Base-by-base conservation (phyloP, 2,113 vertebrate species). In the Tor tambroides region DNA sequence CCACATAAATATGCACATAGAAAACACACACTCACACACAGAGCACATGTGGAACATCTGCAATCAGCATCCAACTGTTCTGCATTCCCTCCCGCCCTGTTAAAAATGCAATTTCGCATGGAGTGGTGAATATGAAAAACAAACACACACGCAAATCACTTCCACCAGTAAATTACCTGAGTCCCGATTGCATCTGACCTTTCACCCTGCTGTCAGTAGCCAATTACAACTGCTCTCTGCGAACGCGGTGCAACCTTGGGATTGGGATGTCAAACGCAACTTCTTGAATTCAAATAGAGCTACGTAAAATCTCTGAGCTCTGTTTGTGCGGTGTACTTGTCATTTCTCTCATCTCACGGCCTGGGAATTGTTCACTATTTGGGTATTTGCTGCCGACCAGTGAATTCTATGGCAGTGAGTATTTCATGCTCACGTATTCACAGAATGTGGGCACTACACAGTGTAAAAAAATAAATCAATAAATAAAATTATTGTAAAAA, bases 151-250 rank as follows among this genome's bases (percentile, higher is more conserved):
- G 81, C 38, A 89, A 90, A 87, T 90, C 89, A 87, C 87, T 88
- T 90, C 87, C 87, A 87, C 63, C 87, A 88, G 88, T 79, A 88
- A 90, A 90, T 90, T 90, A 89, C 89, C 85, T 54, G 69, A 77
- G 84, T 85, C 74, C 85, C 86, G 87, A 89, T 91, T 90, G 71
- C 87, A 90, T 91, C 90, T 91, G 90, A 92, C 90, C 91, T 88
- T 84, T 92, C 79, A 91, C 90, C 87, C 85, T 35, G 61, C 90
- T 88, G 90, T 88, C 89, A 89, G 80, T 65, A 89, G 85, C 84
- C 89, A 86, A 91, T 87, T 88, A 89, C 79, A 86, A 78, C 49
- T 78, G 49, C 71, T 84, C 85, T 87, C 81, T 75, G 72, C 32
- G 77, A 81, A 69, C 26, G 2, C 23, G 12, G 82, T 26, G n/a